phyloP scores from a whole-genome alignment of 2,888 invertebrate genomes.

The Tetragnatha montana region DNA sequence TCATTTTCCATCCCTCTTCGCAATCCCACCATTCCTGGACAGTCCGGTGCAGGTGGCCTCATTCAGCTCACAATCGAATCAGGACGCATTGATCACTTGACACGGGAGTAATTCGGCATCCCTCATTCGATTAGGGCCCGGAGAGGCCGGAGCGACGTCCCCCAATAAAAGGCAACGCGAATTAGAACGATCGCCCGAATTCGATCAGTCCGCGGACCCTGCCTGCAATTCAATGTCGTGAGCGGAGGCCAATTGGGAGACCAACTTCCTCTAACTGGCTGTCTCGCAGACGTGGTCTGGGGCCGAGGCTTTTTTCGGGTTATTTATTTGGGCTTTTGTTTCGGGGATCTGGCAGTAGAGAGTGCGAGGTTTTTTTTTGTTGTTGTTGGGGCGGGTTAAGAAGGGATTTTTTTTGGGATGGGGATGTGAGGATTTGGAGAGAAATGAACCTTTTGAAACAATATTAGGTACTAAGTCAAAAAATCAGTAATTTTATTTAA shows the following conservation, averaged over 20 bases:
- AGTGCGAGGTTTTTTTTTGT: neutral
- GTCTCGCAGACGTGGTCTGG: slow-evolving; percentile 40
- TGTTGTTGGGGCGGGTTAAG: neutral
- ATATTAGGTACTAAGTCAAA: too few species aligned
- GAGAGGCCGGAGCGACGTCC: slow-evolving; percentile 21
- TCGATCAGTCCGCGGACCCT: slow-evolving; percentile 54
- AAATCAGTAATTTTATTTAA: too few species aligned
- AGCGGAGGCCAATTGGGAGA: slow-evolving; percentile 53
- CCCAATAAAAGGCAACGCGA: slow-evolving; percentile 62
- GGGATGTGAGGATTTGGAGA: neutral
- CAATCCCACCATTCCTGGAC: neutral
- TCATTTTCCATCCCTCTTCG: too few species aligned
- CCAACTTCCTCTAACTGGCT: slow-evolving; percentile 48
- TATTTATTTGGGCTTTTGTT: slow-evolving; percentile 14
- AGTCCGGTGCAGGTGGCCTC: slow-evolving; percentile 50
- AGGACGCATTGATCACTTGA: slow-evolving; percentile 69
- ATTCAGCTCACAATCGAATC: slow-evolving; percentile 69
- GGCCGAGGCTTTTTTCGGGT: neutral
- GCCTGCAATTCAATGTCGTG: slow-evolving; percentile 51
- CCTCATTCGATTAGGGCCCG: slow-evolving; percentile 67
- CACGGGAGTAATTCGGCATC: slow-evolving; percentile 69
- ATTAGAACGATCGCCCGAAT: slow-evolving; percentile 67
- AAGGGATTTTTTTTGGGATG: neutral
- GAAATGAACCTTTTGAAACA: neutral
- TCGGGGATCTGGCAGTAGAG: slow-evolving; percentile 18